Evolutionary conservation across 2,113 vertebrate genomes (phyloP).

Genomic region (Rhynchomys soricoides): DNA sequence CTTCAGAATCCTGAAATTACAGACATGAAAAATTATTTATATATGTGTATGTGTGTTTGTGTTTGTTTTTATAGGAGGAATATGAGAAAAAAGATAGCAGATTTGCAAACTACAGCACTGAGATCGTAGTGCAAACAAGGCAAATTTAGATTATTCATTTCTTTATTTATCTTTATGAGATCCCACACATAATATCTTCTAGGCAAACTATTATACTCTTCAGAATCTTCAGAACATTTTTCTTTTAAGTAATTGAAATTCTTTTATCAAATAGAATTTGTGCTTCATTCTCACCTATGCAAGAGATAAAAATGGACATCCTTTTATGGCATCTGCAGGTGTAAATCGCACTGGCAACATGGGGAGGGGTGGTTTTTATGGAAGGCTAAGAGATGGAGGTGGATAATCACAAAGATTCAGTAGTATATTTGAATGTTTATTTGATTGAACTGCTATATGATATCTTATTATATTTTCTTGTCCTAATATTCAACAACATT

Average conservation of each 20-base stretch:
- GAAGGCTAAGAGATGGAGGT: not conserved
- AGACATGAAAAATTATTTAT: not conserved
- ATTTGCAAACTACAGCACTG: not conserved
- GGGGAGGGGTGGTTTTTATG: not conserved
- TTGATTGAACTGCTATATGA: not conserved
- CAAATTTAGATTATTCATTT: not conserved
- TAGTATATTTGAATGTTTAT: not conserved
- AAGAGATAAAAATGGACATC: not conserved
- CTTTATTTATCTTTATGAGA: not conserved
- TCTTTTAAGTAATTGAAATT: not conserved
- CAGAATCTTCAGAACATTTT: not conserved
- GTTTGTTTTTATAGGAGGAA: not conserved
- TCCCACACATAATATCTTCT: not conserved
- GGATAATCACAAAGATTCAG: not conserved
- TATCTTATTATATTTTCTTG: not conserved
- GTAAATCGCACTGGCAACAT: not conserved
- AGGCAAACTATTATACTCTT: not conserved
- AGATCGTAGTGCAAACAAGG: not conserved
- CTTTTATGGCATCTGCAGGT: not conserved
- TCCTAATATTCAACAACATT: not conserved
- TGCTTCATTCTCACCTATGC: not conserved
- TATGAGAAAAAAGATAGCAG: not conserved
- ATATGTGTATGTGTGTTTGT: too few species aligned
- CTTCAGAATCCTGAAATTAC: not conserved
- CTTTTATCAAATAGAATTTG: not conserved